Base-by-base conservation (phyloP, 2,888 invertebrate species). In the Hirtodrosophila alboralis region DNA sequence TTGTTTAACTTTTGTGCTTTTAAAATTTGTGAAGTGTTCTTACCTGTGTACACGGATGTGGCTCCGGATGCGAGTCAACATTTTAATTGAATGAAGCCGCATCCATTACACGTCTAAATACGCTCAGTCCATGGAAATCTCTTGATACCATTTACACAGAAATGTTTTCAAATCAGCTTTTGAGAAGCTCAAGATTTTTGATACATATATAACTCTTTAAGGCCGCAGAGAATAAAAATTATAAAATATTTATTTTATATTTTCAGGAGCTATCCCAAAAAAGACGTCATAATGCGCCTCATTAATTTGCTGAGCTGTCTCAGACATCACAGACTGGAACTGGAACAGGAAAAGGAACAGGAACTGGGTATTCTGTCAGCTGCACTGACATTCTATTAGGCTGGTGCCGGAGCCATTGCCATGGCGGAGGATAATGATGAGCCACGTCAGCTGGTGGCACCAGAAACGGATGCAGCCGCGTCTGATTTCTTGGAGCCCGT, bases 341-440 rank as follows among this genome's bases (percentile, higher is more conserved):
- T 33, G 52, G 41, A 53, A 40, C 63, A n/a, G n/a, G n/a, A n/a
- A n/a, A n/a, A 33, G 60, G 31, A 57, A 44, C 51, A 31, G 80
- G 43, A 47, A 58, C 56, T 54, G 66, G 36, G 31, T 37, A 51
- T 52, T 53, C 43, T 57, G 59, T 59, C 69, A 66, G 57, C 63
- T 63, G 66, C 61, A 65, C 12, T 37, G 40, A 59, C 49, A 58
- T 58, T 48, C 58, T 53, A 69, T 54, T 78, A 80, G 74, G 36
- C 56, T 34, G 56, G 21, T 33, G 59, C 48, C 43, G 27, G 10
- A 52, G 73, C 54, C 71, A 77, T 75, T 74, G 38, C 54, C 52
- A 58, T 54, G 80, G 84, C 87, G 87, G 89, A 86, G 54, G 56
- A 84, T 79, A 87, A 89, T 87, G 63, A 48, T 31, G 65, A 65